phyloP scores from a whole-genome alignment of 2,797 vertebrate genomes.

The Pantherophis vulpinus region DNA sequence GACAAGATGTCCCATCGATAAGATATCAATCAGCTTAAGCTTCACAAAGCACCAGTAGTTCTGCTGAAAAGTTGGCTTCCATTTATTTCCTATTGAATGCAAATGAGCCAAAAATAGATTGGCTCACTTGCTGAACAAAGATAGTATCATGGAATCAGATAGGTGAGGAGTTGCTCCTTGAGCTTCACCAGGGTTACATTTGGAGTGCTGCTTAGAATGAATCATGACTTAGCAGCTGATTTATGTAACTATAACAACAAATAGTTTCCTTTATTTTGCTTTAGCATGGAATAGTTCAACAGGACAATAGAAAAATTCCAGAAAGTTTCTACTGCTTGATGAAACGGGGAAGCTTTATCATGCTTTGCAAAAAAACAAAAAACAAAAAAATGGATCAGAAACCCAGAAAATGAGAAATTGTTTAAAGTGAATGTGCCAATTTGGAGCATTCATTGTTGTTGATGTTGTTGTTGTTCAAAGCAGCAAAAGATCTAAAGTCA shows the following conservation, averaged over 20 bases:
- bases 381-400: not conserved
- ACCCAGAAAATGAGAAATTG: not conserved
- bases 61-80: not conserved
- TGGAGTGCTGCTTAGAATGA: not conserved
- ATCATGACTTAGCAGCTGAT: not conserved
- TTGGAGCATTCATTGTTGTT: not conserved
- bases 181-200: not conserved
- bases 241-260: not conserved
- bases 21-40: not conserved
- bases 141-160: not conserved
- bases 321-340: not conserved
- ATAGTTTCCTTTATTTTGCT: not conserved
- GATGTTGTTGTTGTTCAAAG: not conserved
- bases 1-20: not conserved
- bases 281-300: not conserved
- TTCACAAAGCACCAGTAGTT: not conserved
- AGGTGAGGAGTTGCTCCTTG: not conserved
- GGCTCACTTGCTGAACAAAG: not conserved
- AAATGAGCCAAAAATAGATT: not conserved
- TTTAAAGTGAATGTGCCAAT: not conserved
- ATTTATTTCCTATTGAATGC: not conserved
- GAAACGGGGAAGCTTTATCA: not conserved
- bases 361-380: not conserved
- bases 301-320: not conserved
- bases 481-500: not conserved